Evolutionary conservation across 2,113 vertebrate species (phyloP).

Genomic region (Atractosteus spatula): DNA sequence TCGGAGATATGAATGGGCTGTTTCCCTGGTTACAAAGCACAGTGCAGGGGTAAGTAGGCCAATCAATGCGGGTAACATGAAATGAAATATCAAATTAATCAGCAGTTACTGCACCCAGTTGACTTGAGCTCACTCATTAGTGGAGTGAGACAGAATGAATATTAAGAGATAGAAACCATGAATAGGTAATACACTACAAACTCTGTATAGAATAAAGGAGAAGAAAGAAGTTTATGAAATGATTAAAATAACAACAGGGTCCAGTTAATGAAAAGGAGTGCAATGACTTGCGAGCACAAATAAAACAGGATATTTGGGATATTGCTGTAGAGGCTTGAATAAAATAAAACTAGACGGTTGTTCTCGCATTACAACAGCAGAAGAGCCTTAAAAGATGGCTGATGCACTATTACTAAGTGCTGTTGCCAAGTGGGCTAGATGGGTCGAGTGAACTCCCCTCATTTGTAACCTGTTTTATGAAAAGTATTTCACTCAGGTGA

Average conservation of each 20-base stretch:
- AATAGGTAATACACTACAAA: neutral
- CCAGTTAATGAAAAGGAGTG: neutral
- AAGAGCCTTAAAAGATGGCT: neutral
- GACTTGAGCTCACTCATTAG: neutral
- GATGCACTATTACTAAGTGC: no score
- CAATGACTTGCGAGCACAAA: no score
- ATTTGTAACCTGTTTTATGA: neutral
- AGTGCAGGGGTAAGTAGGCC: neutral
- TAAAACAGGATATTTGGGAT: neutral
- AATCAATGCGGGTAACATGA: neutral
- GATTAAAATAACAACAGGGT: neutral
- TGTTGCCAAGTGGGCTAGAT: no score
- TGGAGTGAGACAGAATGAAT: neutral
- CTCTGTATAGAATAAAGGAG: no score
- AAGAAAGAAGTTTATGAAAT: neutral
- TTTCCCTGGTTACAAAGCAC: constrained; percentile 2
- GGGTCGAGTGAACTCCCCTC: no score
- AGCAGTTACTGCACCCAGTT: neutral
- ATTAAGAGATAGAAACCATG: neutral
- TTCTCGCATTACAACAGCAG: neutral
- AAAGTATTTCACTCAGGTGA: neutral
- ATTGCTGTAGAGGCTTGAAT: neutral
- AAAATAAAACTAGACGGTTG: no score
- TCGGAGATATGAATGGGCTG: neutral
- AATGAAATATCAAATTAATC: neutral